A percentile compares a stretch with the other conserved stretches of the same genome.
Evolutionary conservation across 2,888 invertebrate genomes (phyloP).

Genomic region (Monochamus alternatus): DNA sequence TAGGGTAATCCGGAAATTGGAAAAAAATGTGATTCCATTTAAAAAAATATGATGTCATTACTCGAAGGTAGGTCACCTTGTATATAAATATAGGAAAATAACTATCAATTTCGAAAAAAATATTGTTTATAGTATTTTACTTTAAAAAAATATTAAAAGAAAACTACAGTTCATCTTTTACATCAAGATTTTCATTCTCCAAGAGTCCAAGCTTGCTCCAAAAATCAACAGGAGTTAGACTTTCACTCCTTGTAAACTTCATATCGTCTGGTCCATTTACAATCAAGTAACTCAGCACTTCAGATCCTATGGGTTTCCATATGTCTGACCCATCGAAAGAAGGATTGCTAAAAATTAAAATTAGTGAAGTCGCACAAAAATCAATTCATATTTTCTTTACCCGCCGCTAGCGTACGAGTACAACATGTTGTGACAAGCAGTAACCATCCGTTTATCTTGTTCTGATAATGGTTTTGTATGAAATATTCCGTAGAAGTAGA

Average conservation of each 20-base stretch:
- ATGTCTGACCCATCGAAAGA: slow-evolving; percentile 38
- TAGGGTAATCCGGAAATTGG: too few species aligned
- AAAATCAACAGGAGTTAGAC: slow-evolving; percentile 49
- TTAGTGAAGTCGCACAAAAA: too few species aligned
- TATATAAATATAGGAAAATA: too few species aligned
- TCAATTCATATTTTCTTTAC: background rate
- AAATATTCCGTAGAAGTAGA: slow-evolving; percentile 23
- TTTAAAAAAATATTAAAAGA: too few species aligned
- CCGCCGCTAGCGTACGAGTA: slow-evolving; percentile 15
- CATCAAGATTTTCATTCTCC: background rate
- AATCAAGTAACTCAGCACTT: slow-evolving; percentile 49
- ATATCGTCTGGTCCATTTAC: slow-evolving; percentile 49
- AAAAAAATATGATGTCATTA: too few species aligned
- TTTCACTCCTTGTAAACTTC: slow-evolving; percentile 44
- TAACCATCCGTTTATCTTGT: background rate
- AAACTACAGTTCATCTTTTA: too few species aligned
- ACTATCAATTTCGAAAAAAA: too few species aligned
- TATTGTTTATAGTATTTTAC: too few species aligned
- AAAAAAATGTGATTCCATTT: too few species aligned
- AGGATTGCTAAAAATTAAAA: slow-evolving; percentile 49
- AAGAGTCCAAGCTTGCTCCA: slow-evolving; percentile 43
- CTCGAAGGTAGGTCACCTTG: too few species aligned
- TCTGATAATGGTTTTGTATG: slow-evolving; percentile 7
- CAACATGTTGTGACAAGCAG: slow-evolving; percentile 21
- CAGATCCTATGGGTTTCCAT: slow-evolving; percentile 48